These are phyloP conservation scores for Xylocampa areola DNA, from an alignment of 2,888 invertebrate genomes.

Conservation along the genomic window DNA sequence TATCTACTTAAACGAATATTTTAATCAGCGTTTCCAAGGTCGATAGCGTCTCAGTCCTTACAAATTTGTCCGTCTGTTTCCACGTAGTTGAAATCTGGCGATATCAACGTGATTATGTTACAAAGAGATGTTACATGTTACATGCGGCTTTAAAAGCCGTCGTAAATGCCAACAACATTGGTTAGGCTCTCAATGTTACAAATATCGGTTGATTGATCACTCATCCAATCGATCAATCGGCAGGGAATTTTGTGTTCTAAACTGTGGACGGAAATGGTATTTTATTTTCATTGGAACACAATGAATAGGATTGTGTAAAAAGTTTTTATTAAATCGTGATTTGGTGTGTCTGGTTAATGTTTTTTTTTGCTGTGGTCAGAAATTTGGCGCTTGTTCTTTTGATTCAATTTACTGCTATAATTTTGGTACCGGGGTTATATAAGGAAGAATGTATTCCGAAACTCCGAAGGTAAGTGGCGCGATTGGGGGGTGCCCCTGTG, in stretches of 20 bases:
- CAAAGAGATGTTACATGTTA: slow-evolving; percentile 55
- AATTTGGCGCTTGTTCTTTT: too few relatives aligned
- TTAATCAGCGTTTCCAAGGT: too few relatives aligned
- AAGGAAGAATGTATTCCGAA: too few relatives aligned
- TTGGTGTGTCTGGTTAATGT: too few relatives aligned
- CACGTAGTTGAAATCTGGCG: slow-evolving; percentile 24
- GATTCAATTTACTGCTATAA: too few relatives aligned
- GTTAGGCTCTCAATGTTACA: slow-evolving; percentile 37
- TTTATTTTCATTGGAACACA: neutral
- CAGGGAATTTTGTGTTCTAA: slow-evolving; percentile 26
- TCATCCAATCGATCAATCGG: slow-evolving; percentile 36
- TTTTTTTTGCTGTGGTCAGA: too few relatives aligned
- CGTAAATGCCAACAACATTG: slow-evolving; percentile 45
- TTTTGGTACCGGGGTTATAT: too few relatives aligned
- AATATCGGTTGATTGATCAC: slow-evolving; percentile 49
- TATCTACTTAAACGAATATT: too few relatives aligned
- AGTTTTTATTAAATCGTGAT: too few relatives aligned
- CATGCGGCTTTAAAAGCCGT: slow-evolving; percentile 50
- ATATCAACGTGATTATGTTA: slow-evolving; percentile 58
- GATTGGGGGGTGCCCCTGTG: too few relatives aligned
- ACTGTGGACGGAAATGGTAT: slow-evolving; percentile 15
- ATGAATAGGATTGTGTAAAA: too few relatives aligned
- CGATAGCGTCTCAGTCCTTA: slow-evolving; percentile 10
- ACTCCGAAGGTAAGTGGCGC: too few relatives aligned
- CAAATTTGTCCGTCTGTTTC: slow-evolving; percentile 29